Conservation (phyloP, 2,113 vertebrate species). For the Pedionomus torquatus region DNA sequence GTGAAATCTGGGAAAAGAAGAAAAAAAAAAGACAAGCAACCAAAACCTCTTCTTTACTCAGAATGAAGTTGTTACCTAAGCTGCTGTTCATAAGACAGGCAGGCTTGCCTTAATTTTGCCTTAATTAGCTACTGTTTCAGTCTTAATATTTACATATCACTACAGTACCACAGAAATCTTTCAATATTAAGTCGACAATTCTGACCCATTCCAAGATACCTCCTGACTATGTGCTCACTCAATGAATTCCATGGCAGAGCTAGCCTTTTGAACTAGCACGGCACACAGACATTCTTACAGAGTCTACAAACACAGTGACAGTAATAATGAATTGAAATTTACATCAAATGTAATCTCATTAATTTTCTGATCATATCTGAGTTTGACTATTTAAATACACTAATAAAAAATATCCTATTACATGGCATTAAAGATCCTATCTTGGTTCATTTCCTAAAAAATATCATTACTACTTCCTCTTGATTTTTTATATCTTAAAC, state of each 20-base stretch:
- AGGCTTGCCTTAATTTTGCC: neutral
- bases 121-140: neutral
- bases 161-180: neutral
- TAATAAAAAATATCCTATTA: constrained; percentile 39
- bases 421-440: constrained; percentile 43
- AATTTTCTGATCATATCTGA: constrained; percentile 23
- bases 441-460: constrained; percentile 54
- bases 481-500: neutral
- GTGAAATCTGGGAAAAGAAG: neutral
- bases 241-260: neutral
- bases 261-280: neutral
- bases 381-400: constrained; percentile 49
- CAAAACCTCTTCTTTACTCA: neutral
- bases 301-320: neutral
- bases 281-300: neutral
- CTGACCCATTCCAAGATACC: neutral
- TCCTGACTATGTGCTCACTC: neutral
- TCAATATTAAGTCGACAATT: neutral
- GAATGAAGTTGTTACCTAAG: neutral
- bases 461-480: neutral
- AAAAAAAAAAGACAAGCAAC: neutral
- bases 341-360: constrained; percentile 45
- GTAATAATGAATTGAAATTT: constrained; percentile 53
- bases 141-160: neutral
- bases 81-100: neutral